phyloP scores from a whole-genome alignment of 2,888 invertebrate species.

The Cerastis rubricosa region DNA sequence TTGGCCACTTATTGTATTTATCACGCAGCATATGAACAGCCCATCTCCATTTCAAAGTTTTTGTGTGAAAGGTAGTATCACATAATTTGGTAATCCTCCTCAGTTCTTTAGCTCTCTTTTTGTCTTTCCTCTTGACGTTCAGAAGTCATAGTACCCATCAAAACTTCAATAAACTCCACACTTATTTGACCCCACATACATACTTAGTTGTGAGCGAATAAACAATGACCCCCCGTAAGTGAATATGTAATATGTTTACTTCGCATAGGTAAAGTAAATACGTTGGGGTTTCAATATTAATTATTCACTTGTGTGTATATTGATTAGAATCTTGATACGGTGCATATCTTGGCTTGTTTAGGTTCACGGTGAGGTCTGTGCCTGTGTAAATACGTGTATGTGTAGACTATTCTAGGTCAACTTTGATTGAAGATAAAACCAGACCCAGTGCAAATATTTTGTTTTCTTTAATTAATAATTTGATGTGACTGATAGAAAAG shows the following conservation, averaged over 20 bases:
- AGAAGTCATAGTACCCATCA: neutral
- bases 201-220: constrained; percentile 8
- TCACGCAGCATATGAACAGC: too few relatives aligned
- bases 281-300: constrained; percentile 46
- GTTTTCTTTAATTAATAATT: too few relatives aligned
- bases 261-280: constrained; percentile 57
- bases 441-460: neutral
- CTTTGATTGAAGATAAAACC: neutral
- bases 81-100: too few relatives aligned
- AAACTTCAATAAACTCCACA: neutral
- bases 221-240: constrained; percentile 61
- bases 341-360: constrained; percentile 43
- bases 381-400: constrained; percentile 21
- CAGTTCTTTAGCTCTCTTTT: too few relatives aligned
- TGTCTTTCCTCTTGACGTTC: too few relatives aligned
- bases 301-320: constrained; percentile 58
- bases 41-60: too few relatives aligned
- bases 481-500: neutral
- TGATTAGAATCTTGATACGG: constrained; percentile 48
- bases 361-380: neutral
- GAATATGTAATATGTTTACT: constrained; percentile 67
- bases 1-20: too few relatives aligned
- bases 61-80: too few relatives aligned
- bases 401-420: neutral
- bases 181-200: constrained; percentile 14